Conservation (phyloP, 1,140 invertebrate species). For the Scaptomyza graminum region DNA sequence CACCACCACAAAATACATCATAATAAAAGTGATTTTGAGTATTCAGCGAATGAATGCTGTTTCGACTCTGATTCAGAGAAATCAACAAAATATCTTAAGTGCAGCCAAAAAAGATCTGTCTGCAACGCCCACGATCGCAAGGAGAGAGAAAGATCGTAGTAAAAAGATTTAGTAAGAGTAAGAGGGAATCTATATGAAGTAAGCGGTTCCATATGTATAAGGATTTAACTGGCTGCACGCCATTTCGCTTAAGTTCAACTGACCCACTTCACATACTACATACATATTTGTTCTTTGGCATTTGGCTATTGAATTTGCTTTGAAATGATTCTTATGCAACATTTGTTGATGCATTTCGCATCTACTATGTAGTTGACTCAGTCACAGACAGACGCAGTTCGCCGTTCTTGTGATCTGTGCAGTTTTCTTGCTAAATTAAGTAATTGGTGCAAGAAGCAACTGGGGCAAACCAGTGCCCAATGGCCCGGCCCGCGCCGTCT, state of each 20-base stretch:
- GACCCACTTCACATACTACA: conserved; percentile 51
- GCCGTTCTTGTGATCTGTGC: conserved; percentile 35
- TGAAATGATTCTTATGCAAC: conserved; percentile 63
- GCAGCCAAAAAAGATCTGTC: conserved; percentile 11
- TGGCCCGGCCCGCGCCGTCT: background rate
- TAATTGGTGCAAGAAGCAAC: conserved; percentile 66
- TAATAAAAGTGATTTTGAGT: conserved; percentile 47
- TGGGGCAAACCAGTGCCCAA: conserved; percentile 23
- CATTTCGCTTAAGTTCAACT: background rate
- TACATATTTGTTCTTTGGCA: conserved; percentile 7
- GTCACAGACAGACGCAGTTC: conserved; percentile 1
- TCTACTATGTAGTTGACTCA: background rate
- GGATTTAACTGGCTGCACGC: too few species aligned
- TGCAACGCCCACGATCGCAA: conserved; percentile 36
- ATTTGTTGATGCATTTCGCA: conserved; percentile 61
- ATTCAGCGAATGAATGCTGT: conserved; percentile 31
- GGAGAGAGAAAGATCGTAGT: background rate
- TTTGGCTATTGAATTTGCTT: conserved; percentile 29
- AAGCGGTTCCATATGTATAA: background rate
- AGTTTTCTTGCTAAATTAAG: conserved; percentile 77
- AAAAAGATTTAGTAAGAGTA: too few species aligned
- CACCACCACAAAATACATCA: conserved; percentile 35
- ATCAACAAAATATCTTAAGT: conserved; percentile 18
- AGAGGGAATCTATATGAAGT: too few species aligned
- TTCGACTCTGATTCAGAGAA: conserved; percentile 44